A percentile compares a stretch with the other conserved stretches of the same genome.
Evolutionary conservation across 2,113 vertebrate species (phyloP).

Genomic region (Dendropsophus ebraccatus): DNA sequence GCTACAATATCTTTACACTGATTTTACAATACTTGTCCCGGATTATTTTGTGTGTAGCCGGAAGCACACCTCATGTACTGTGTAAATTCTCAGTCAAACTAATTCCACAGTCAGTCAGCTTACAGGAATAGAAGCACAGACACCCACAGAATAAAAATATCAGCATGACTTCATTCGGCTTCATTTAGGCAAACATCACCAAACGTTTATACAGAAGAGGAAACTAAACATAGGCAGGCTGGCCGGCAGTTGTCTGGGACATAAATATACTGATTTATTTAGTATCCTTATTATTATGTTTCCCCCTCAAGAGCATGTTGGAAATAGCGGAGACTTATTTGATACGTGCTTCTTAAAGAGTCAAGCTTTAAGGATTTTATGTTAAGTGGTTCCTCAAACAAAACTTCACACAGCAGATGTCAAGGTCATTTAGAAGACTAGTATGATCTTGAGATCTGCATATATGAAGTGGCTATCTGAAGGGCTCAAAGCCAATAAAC

Average conservation of each 20-base stretch:
- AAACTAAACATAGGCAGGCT: slow-evolving; percentile 82
- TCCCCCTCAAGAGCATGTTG: slow-evolving; percentile 67
- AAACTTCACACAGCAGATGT: slow-evolving; percentile 37
- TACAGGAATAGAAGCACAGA: slow-evolving; percentile 77
- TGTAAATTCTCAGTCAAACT: slow-evolving; percentile 20
- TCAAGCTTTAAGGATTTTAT: slow-evolving; percentile 52
- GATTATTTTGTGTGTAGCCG: not conserved
- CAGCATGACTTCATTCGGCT: slow-evolving; percentile 77
- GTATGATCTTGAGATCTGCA: slow-evolving; percentile 2
- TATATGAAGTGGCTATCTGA: not conserved
- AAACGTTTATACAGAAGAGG: slow-evolving; percentile 79
- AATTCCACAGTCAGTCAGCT: slow-evolving; percentile 67
- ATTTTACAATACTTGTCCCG: too few relatives aligned
- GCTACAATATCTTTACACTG: too few relatives aligned
- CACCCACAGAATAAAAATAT: slow-evolving; percentile 81
- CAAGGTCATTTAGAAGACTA: not conserved
- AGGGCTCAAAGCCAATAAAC: not conserved
- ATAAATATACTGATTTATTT: slow-evolving; percentile 77
- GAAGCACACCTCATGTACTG: not conserved
- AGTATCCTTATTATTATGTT: slow-evolving; percentile 72
- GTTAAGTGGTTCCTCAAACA: slow-evolving; percentile 63
- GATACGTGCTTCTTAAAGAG: slow-evolving; percentile 45
- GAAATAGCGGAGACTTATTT: slow-evolving; percentile 59
- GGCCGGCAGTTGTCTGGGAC: slow-evolving; percentile 76
- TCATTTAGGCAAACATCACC: slow-evolving; percentile 80